Base-by-base conservation (phyloP, 2,888 invertebrate genomes). In the Ptychoptera contaminata region DNA sequence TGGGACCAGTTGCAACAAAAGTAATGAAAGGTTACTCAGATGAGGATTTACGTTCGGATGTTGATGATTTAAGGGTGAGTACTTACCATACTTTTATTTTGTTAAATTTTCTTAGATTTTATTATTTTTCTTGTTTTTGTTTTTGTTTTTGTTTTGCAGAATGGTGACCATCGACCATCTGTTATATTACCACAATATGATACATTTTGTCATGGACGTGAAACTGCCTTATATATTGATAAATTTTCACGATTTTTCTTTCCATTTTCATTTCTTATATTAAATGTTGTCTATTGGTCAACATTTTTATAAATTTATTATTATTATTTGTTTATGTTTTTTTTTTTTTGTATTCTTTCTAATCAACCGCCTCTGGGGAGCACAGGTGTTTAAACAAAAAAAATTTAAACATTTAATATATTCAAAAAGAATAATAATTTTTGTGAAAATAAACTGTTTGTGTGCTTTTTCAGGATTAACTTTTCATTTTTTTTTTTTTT, bases 261-360 rank as follows among this genome's bases (percentile, higher is more conserved):
- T 54, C 90, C 90, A 1, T 84, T 88, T 61, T 85, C 87, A 4
- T 90, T 90, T 68, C 78, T 87, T 55, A 82, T 88, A 57, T 71
- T 90, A n/a, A 90, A 90, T 60, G 79, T 88, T 51, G 82, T 85
- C 11, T 90, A 90, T 62, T 90, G 90, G 90, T 82, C 82, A 54
- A 86, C 85, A 48, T 87, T 87, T 65, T 71, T 80, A 42, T 69
- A 62, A 63, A 51, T 23, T 23, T 23, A 5, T 23, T 23, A 23
- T 7, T 23, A 23, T 5, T 5, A 23, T 23, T 23, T 7, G 23
- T 7, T 23, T 23, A 5, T 23, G 3, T 23, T 23, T 23, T 23
- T 23, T 23, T 23, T 23, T 3, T 23, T 23, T 23, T 23, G 23
- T 23, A n/a, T n/a, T n/a, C n/a, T n/a, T n/a, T n/a, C n/a, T n/a